Evolutionary conservation across 2,888 invertebrate species (phyloP).

Genomic region (Erebia palarica): DNA sequence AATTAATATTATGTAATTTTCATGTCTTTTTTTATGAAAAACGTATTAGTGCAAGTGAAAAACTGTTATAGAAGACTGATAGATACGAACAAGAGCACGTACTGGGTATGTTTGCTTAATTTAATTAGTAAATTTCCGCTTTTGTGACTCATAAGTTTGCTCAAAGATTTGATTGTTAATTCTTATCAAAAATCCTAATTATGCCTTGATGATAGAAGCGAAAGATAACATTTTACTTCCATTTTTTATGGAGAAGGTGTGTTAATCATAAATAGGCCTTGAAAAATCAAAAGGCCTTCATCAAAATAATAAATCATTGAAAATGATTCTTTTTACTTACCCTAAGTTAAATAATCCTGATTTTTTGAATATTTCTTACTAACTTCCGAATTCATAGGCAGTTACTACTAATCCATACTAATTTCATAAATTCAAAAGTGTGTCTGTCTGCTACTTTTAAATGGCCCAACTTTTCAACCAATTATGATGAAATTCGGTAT

Average conservation of each 20-base stretch:
- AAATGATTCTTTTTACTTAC: background rate
- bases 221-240: background rate
- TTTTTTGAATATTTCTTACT: background rate
- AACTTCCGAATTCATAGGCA: too few relatives aligned
- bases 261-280: background rate
- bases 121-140: slow-evolving; percentile 21
- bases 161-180: background rate
- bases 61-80: slow-evolving; percentile 57
- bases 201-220: background rate
- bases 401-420: too few relatives aligned
- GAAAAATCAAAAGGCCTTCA: background rate
- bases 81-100: slow-evolving; percentile 56
- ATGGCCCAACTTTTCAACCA: too few relatives aligned
- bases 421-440: too few relatives aligned
- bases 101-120: slow-evolving; percentile 57
- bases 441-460: too few relatives aligned
- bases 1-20: slow-evolving; percentile 38
- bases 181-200: background rate
- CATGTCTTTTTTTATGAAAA: slow-evolving; percentile 68
- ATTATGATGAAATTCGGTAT: too few relatives aligned
- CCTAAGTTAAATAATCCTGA: background rate
- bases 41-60: slow-evolving; percentile 57
- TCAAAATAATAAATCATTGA: background rate
- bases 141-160: slow-evolving; percentile 1
- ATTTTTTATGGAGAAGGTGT: too few relatives aligned